A percentile compares a stretch with the other conserved stretches of the same genome.
phyloP scores from a whole-genome alignment of 2,888 invertebrate genomes.

The Leptura quadrifasciata region DNA sequence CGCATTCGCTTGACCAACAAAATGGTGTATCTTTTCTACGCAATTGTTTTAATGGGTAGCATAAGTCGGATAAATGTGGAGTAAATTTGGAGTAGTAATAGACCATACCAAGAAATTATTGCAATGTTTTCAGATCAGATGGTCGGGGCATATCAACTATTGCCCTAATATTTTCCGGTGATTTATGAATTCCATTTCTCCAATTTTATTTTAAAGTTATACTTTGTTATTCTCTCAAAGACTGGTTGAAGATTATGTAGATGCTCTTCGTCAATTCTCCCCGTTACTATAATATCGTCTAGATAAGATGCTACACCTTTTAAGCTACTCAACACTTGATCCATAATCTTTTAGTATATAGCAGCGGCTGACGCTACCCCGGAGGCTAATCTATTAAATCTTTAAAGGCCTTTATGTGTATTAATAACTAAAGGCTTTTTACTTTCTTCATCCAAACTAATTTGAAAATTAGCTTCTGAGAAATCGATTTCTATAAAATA shows the following conservation, averaged over 20 bases:
- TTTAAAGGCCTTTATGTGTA: constrained; percentile 43
- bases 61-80: constrained; percentile 12
- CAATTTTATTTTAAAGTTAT: no score
- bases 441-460: no score
- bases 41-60: constrained; percentile 28
- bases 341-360: constrained; percentile 39
- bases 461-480: constrained; percentile 38
- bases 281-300: constrained; percentile 41
- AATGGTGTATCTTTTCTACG: constrained; percentile 20
- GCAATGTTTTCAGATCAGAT: constrained; percentile 17
- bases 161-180: no score
- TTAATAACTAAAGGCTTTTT: no score
- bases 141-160: constrained; percentile 33
- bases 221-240: no score
- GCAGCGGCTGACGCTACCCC: constrained; percentile 37
- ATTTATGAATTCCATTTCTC: no score
- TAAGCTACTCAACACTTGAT: constrained; percentile 32
- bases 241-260: no score
- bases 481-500: constrained; percentile 42
- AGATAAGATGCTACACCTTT: constrained; percentile 38
- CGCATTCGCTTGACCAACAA: not conserved
- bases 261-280: constrained; percentile 21
- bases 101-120: constrained; percentile 32
- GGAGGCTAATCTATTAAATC: constrained; percentile 39
- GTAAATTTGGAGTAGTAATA: constrained; percentile 34